Evolutionary conservation across 2,888 invertebrate genomes (phyloP), one percentile per base, ranked within the genome.

Genomic region (Aphrophora alni): DNA sequence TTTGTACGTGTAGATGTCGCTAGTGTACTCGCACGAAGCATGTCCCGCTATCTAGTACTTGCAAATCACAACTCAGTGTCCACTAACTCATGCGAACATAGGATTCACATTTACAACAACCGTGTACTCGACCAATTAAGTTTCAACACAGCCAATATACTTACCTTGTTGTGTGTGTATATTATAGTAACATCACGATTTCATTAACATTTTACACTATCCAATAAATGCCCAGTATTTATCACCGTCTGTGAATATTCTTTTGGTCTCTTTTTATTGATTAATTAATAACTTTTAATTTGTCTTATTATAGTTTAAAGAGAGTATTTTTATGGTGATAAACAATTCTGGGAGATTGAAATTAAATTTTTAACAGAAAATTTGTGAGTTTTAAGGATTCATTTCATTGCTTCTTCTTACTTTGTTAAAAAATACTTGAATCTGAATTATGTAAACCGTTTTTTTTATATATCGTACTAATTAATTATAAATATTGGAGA

Each of bases 31-130:
- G 38, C 76, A 68, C 76, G 76, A 68, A 25, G 76, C 76, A n/a
- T 59, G 59, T 59, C 12, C 59, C 59, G 59, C 59, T 59, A 59
- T 59, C 59, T 59, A 21, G 59, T 59, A 59, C 59, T 21, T 12
- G 59, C 59, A 59, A 59, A 59, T 59, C 59, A 59, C 59, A 59
- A 4, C 59, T 1, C 1, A 21, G 59, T 21, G 28, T 24, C 33
- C 76, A 68, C 24, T n/a, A 27, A 33, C 77, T 77, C 77, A 77
- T 71, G 70, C 68, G 38, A 38, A 77, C 77, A 77, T 44, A 59
- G 71, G 77, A 68, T 77, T 77, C 77, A 77, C 77, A 77, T 77
- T 77, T 77, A 71, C 77, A 26, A 59, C 59, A 59, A 10, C 59
- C 59, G n/a, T 59, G 59, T 59, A 59, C 59, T 59, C 14, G 59